These are phyloP conservation scores for Sceliomorpha sp. DNA, from an alignment of 2,888 invertebrate species.

Conservation along the genomic window DNA sequence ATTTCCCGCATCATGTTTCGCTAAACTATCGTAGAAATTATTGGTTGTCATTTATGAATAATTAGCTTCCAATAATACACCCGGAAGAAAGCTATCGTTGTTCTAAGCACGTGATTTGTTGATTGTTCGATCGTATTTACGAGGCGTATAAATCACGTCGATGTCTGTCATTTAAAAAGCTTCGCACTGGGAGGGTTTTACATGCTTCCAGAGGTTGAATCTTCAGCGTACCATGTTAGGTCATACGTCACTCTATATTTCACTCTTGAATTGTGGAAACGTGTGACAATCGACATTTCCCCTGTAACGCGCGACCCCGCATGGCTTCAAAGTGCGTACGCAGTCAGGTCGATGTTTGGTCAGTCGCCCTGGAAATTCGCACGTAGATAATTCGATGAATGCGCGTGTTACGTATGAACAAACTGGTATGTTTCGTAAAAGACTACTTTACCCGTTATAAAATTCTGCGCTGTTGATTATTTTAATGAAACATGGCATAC, in stretches of 20 bases:
- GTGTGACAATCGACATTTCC: conserved; percentile 33
- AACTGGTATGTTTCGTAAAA: conserved; percentile 4
- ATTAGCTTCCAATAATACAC: conserved; percentile 10
- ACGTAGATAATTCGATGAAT: conserved; percentile 22
- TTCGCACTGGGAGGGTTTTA: conserved; percentile 10
- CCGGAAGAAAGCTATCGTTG: conserved; percentile 3
- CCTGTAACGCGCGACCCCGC: conserved; percentile 11
- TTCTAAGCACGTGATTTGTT: conserved; percentile 26
- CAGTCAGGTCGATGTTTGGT: conserved; percentile 10
- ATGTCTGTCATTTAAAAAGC: conserved; percentile 19
- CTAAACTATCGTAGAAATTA: conserved; percentile 8
- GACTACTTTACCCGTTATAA: too few species aligned
- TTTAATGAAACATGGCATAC: too few species aligned
- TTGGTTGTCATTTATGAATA: conserved; percentile 13
- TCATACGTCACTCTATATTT: conserved; percentile 31
- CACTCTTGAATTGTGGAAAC: conserved; percentile 36
- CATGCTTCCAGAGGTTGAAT: conserved; percentile 18
- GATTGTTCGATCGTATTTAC: conserved; percentile 21
- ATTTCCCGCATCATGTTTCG: conserved; percentile 2
- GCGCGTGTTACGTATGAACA: conserved; percentile 21
- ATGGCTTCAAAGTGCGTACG: conserved; percentile 15
- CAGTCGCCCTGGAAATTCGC: conserved; percentile 15
- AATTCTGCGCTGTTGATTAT: too few species aligned
- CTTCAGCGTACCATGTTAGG: conserved; percentile 12
- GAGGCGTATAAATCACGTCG: conserved; percentile 16